Conservation (phyloP, 1,140 invertebrate species). For the Conus betulinus region DNA sequence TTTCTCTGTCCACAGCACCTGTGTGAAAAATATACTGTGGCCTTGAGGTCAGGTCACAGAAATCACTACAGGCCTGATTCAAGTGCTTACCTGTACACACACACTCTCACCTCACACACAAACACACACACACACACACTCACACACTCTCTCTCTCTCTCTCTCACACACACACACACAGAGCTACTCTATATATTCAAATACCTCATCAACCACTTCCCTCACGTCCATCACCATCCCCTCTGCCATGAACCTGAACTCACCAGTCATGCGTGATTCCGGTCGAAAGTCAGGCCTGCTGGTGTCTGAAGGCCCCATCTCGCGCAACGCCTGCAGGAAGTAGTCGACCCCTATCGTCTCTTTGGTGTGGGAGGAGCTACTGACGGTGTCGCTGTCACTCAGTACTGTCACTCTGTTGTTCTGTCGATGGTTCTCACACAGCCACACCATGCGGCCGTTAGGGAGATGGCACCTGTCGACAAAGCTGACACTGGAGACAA, state of each 20-base stretch:
- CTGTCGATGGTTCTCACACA: conserved; percentile 59
- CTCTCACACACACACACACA: too few relatives aligned
- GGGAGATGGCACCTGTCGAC: conserved; percentile 56
- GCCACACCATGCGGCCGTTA: conserved; percentile 60
- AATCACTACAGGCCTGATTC: too few relatives aligned
- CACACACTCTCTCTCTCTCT: too few relatives aligned
- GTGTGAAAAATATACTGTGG: too few relatives aligned
- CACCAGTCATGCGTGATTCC: background rate
- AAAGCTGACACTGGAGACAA: background rate
- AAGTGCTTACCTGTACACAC: too few relatives aligned
- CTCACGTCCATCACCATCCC: background rate
- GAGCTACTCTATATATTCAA: background rate
- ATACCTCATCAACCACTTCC: background rate
- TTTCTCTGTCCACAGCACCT: too few relatives aligned
- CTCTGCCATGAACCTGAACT: background rate
- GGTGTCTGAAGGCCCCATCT: conserved; percentile 37
- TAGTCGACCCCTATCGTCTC: conserved; percentile 44
- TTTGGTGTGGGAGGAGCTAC: conserved; percentile 26
- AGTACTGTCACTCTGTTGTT: conserved; percentile 57
- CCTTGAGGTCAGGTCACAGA: too few relatives aligned
- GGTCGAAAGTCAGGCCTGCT: conserved; percentile 13
- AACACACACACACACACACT: too few relatives aligned
- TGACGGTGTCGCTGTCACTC: conserved; percentile 42
- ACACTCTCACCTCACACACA: too few relatives aligned
- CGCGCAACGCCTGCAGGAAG: conserved; percentile 50